phyloP scores from a whole-genome alignment of 2,797 vertebrate species.

The Lindbergichthys nudifrons region DNA sequence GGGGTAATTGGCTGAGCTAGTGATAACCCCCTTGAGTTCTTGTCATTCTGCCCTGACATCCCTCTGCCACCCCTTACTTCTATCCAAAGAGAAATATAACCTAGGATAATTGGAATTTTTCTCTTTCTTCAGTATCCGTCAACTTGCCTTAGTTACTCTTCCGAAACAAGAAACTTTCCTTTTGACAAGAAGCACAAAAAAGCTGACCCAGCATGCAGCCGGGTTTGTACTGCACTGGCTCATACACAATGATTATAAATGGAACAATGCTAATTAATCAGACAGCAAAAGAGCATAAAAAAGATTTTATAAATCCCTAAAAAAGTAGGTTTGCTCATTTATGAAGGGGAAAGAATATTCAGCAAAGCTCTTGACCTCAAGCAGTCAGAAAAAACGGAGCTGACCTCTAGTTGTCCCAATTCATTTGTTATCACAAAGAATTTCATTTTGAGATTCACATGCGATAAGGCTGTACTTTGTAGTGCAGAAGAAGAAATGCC shows the following conservation, averaged over 20 bases:
- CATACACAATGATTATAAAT: conserved; percentile 37
- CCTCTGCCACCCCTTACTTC: conserved; percentile 59
- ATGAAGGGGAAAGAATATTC: conserved; percentile 30
- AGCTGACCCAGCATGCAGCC: conserved; percentile 25
- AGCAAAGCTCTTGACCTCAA: conserved; percentile 26
- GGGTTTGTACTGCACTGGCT: conserved; percentile 3
- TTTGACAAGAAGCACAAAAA: conserved; percentile 57
- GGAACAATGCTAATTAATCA: conserved; percentile 52
- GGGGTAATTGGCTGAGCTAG: conserved; percentile 79
- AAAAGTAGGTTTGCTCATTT: conserved; percentile 47
- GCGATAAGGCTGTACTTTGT: conserved; percentile 5
- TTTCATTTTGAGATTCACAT: conserved; percentile 34
- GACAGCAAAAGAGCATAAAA: conserved; percentile 42
- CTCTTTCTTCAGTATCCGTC: conserved; percentile 41
- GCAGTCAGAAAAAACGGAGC: conserved; percentile 19
- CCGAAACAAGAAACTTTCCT: conserved; percentile 49
- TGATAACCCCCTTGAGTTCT: conserved; percentile 73
- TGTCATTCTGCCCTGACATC: conserved; percentile 77
- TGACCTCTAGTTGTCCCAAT: conserved; percentile 13
- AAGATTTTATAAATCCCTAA: conserved; percentile 31
- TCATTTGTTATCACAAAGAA: conserved; percentile 38
- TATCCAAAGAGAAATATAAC: conserved; percentile 71
- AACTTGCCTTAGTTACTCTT: conserved; percentile 44
- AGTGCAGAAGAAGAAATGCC: conserved; percentile 18
- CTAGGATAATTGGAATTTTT: conserved; percentile 72